Evolutionary conservation across 2,113 vertebrate genomes (phyloP), one percentile per base, ranked within the genome.

Genomic region (Erythrocercus mccallii): DNA sequence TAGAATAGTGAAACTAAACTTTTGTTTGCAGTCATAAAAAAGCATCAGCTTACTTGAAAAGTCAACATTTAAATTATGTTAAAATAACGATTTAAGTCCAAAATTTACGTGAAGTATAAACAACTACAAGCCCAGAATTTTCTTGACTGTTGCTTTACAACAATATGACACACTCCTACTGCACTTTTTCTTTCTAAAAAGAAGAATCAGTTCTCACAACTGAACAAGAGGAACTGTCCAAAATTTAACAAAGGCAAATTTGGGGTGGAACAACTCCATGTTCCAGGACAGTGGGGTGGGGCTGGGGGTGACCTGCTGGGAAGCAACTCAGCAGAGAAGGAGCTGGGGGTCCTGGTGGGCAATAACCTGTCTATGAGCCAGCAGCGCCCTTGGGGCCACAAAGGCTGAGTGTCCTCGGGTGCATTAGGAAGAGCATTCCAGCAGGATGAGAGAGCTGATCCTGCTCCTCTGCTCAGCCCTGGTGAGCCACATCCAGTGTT

Each of bases 201-300:
- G n/a, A 77, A 95, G 48, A 58, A 35, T 76, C 20, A 50, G 16
- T 53, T 78, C 54, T 86, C 56, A 33, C 18, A 58, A 79, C 12
- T 25, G 42, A 48, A 57, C 30, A 57, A 66, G 40, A 60, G 20
- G 16, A 74, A 40, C n/a, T 10, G 3, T 27, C 24, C 25, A 58
- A 38, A 74, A 51, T 74, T n/a, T 35, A 81, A 14, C 51, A 58
- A 48, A 57, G 33, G 19, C 12, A 37, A 44, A 37, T 18, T 18
- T 10, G 4, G 19, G 9, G 4, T 51, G 25, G 27, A 81, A 65
- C 13, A 42, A 57, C 2, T 8, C 7, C 58, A 44, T 2, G 0
- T 8, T 44, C 23, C 44, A 81, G 51, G 20, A 37, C 6, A 28
- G n/a, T n/a, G n/a, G n/a, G n/a, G n/a, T n/a, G n/a, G n/a, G 58